Conservation (phyloP, 2,797 vertebrate genomes). For the Pseudotriccus pelzelni region DNA sequence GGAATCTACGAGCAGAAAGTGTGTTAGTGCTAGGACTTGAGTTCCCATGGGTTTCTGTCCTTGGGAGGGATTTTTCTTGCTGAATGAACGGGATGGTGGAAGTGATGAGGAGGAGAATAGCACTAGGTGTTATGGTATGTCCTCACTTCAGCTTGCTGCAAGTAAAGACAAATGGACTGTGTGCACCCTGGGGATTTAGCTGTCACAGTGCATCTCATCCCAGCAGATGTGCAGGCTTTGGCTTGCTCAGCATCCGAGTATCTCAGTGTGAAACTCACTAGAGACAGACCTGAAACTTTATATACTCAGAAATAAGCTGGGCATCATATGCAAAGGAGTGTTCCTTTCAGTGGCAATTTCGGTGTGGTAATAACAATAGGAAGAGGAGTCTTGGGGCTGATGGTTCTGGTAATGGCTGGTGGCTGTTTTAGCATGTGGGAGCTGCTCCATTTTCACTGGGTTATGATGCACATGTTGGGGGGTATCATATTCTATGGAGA, state of each 20-base stretch:
- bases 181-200: not conserved
- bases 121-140: not conserved
- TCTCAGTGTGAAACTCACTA: not conserved
- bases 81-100: not conserved
- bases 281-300: not conserved
- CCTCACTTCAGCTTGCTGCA: not conserved
- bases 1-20: not conserved
- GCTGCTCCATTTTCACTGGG: not conserved
- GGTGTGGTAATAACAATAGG: not conserved
- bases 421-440: not conserved
- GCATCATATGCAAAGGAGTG: not conserved
- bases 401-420: not conserved
- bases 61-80: not conserved
- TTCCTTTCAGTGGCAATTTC: not conserved
- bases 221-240: not conserved
- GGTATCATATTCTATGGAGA: not conserved
- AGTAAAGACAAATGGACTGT: not conserved
- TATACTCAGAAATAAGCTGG: not conserved
- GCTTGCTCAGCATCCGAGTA: not conserved
- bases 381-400: not conserved
- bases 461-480: fast-evolving
- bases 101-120: not conserved
- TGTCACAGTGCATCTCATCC: not conserved
- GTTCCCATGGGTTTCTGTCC: not conserved
- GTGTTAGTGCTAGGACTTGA: not conserved